These are phyloP conservation scores for Oreochromis spilurus DNA, from an alignment of 2,113 vertebrate genomes.

Conservation along the genomic window DNA sequence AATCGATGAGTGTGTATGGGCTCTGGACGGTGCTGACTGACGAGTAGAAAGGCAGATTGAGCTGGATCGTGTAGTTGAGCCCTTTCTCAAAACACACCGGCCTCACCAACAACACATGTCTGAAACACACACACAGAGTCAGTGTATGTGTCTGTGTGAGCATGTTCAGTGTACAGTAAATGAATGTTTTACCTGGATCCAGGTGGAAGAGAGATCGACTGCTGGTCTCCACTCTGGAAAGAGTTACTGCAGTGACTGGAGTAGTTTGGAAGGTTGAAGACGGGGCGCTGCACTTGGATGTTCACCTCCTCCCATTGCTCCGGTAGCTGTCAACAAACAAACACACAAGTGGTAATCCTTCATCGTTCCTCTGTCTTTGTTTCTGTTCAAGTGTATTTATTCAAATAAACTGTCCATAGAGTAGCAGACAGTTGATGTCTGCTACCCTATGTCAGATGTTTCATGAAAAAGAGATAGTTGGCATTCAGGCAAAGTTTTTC, in stretches of 20 bases:
- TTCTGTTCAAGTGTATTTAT: not conserved
- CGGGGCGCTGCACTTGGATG: slow-evolving; percentile 77
- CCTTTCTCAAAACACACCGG: slow-evolving; percentile 90
- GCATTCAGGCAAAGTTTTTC: not conserved
- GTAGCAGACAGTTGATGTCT: no score
- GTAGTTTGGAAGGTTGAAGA: slow-evolving; percentile 68
- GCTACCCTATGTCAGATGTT: not conserved
- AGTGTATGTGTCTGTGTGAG: not conserved
- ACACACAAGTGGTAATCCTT: not conserved
- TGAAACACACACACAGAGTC: slow-evolving; percentile 43
- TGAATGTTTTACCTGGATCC: slow-evolving; percentile 71
- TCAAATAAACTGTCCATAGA: not conserved
- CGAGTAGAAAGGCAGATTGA: slow-evolving; percentile 84
- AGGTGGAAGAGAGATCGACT: slow-evolving; percentile 83
- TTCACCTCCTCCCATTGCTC: slow-evolving; percentile 90
- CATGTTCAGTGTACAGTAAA: not conserved
- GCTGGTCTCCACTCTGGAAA: slow-evolving; percentile 82
- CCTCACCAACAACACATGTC: slow-evolving; percentile 80
- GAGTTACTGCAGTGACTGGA: slow-evolving; percentile 79
- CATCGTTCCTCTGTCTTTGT: not conserved
- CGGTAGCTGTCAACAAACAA: slow-evolving; percentile 74
- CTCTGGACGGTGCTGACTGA: slow-evolving; percentile 69
- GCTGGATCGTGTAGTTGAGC: slow-evolving; percentile 84
- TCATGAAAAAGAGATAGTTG: not conserved
- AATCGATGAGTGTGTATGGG: slow-evolving; percentile 90